Conservation (phyloP, 2,888 invertebrate species). For the Cataglyphis albicans region DNA sequence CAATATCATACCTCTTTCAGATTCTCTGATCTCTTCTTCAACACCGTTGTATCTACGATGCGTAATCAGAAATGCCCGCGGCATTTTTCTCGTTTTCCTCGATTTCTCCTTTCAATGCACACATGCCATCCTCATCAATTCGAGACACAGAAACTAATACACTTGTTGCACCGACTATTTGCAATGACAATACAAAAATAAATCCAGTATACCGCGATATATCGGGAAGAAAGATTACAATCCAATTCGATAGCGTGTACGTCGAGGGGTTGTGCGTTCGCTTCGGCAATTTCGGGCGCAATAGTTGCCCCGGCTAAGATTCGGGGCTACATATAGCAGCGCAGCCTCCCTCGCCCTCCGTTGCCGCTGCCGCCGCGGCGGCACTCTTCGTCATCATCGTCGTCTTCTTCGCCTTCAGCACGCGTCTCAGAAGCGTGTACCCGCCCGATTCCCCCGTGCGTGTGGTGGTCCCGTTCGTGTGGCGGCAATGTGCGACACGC, state of each 20-base stretch:
- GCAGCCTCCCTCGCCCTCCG: slow-evolving; percentile 81
- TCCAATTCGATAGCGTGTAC: slow-evolving; percentile 4
- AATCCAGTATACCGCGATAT: neutral
- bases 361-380: slow-evolving; percentile 59
- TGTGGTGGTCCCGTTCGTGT: slow-evolving; percentile 64
- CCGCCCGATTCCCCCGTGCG: slow-evolving; percentile 58
- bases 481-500: slow-evolving; percentile 66
- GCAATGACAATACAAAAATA: neutral
- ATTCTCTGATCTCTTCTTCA: slow-evolving; percentile 81
- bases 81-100: slow-evolving; percentile 85
- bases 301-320: slow-evolving; percentile 84
- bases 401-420: slow-evolving; percentile 68
- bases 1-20: slow-evolving; percentile 78
- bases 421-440: slow-evolving; percentile 73
- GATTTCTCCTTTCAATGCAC: slow-evolving; percentile 36
- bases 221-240: neutral
- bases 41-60: slow-evolving; percentile 87
- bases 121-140: slow-evolving; percentile 44
- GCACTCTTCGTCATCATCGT: slow-evolving; percentile 60
- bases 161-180: slow-evolving; percentile 54
- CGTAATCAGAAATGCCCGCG: slow-evolving; percentile 89
- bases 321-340: slow-evolving; percentile 85
- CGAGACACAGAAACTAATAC: slow-evolving; percentile 41
- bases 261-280: slow-evolving; percentile 78
- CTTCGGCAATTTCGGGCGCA: slow-evolving; percentile 83